phyloP scores from a whole-genome alignment of 64 coral and sea anemone genomes.

The Porites australiensis region DNA sequence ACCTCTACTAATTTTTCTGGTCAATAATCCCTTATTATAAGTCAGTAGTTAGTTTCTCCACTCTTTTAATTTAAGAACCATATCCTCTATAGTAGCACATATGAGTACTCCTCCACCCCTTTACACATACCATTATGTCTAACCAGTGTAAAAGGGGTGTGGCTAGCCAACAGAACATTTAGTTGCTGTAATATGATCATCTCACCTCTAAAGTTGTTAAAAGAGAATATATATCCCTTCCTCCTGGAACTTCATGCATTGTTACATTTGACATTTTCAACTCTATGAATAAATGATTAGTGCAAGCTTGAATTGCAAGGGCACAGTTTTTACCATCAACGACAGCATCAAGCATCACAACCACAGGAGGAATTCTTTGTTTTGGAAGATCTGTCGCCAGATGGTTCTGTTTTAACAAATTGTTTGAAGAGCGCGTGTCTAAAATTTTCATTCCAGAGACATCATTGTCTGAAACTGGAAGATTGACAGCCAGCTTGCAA shows the following conservation, averaged over 20 bases:
- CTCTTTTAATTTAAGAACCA: no score
- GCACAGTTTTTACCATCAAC: constrained; percentile 38
- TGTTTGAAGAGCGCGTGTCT: constrained; percentile 4
- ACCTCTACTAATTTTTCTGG: no score
- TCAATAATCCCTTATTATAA: no score
- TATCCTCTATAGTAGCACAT: no score
- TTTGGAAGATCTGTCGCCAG: neutral
- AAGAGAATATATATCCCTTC: neutral
- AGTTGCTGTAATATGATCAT: neutral
- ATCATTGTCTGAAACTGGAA: constrained; percentile 69
- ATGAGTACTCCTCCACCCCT: no score
- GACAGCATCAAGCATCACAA: constrained; percentile 50
- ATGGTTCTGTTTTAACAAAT: neutral
- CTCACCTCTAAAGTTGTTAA: constrained; percentile 56
- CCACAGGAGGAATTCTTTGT: constrained; percentile 32
- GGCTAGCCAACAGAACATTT: no score
- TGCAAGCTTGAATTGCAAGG: constrained; percentile 59
- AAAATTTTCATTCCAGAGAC: constrained; percentile 64
- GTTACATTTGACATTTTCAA: constrained; percentile 52
- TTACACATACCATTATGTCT: no score
- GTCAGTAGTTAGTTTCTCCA: no score
- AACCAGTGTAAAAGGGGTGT: no score
- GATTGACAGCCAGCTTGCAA: constrained; percentile 63
- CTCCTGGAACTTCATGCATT: neutral
- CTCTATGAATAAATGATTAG: constrained; percentile 31